Percentiles rank a stretch among this genome's conserved stretches.
phyloP scores from a whole-genome alignment of 53 echinoderm and acorn worm species.

The Zoroaster sp. region DNA sequence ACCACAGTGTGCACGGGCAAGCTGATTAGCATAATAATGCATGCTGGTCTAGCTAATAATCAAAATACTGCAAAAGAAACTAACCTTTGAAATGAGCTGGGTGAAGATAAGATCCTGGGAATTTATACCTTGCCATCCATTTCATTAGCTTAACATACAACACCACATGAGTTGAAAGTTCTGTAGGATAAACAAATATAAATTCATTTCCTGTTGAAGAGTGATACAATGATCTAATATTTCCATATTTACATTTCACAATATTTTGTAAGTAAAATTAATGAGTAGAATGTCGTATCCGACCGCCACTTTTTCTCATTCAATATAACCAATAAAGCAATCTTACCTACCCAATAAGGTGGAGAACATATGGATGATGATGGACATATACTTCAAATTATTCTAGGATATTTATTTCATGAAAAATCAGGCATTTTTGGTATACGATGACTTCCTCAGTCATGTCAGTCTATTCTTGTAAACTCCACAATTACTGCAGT shows the following conservation, averaged over 20 bases:
- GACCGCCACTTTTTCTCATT: no score
- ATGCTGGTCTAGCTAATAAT: neutral
- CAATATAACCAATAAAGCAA: no score
- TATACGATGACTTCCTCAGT: no score
- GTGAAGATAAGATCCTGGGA: neutral
- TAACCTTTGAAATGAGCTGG: slow-evolving; percentile 29
- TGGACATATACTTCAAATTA: no score
- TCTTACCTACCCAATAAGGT: no score
- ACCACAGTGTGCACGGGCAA: neutral
- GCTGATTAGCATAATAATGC: neutral
- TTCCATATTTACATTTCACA: neutral
- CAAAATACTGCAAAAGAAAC: neutral
- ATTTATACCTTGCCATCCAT: slow-evolving; percentile 20
- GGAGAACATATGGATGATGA: no score
- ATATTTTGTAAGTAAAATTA: no score
- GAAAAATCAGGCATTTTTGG: no score
- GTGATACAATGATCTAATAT: neutral
- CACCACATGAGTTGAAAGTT: neutral
- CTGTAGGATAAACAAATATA: neutral
- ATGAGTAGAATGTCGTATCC: no score
- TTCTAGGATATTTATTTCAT: no score
- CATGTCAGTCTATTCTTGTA: no score
- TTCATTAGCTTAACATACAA: neutral
- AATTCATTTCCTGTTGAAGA: neutral
- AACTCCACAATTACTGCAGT: no score